Evolutionary conservation across 1,140 invertebrate species (phyloP).

Genomic region (Vollenhovia emeryi): DNA sequence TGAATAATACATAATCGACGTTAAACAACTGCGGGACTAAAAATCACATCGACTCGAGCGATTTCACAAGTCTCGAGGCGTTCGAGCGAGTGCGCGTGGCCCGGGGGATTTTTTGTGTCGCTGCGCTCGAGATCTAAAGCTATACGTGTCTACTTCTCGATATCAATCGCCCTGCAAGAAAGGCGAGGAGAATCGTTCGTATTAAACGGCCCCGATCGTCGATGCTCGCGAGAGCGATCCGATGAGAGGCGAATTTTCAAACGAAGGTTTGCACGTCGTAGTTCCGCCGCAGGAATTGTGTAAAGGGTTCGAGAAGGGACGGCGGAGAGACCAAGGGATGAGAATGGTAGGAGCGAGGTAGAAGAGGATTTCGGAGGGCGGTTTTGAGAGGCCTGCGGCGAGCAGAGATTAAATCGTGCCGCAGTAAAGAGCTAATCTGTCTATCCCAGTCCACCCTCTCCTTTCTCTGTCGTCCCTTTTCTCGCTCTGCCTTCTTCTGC

Average conservation of each 20-base stretch:
- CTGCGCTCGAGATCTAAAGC: not conserved
- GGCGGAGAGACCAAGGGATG: not conserved
- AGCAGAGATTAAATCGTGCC: slow-evolving; percentile 81
- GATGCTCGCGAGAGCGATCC: not conserved
- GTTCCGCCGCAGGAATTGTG: slow-evolving; percentile 49
- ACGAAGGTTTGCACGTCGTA: slow-evolving; percentile 52
- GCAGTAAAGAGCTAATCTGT: slow-evolving; percentile 81
- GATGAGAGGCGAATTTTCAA: slow-evolving; percentile 58
- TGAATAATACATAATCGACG: slow-evolving; percentile 35
- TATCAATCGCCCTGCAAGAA: slow-evolving; percentile 48
- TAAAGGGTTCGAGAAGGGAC: slow-evolving; percentile 25
- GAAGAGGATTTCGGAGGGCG: slow-evolving; percentile 49
- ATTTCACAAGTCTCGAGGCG: not conserved
- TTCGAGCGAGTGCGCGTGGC: not conserved
- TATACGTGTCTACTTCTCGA: not conserved
- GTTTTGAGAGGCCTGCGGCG: slow-evolving; percentile 78
- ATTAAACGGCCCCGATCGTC: slow-evolving; percentile 42
- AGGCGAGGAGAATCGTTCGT: slow-evolving; percentile 5
- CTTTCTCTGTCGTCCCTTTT: not conserved
- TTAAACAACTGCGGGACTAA: not conserved
- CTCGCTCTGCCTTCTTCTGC: slow-evolving; percentile 6
- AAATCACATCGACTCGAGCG: not conserved
- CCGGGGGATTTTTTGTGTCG: not conserved
- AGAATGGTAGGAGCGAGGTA: slow-evolving; percentile 12
- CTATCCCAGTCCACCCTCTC: slow-evolving; percentile 58